Conservation (phyloP, 2,888 invertebrate species). For the Sepiola atlantica region DNA sequence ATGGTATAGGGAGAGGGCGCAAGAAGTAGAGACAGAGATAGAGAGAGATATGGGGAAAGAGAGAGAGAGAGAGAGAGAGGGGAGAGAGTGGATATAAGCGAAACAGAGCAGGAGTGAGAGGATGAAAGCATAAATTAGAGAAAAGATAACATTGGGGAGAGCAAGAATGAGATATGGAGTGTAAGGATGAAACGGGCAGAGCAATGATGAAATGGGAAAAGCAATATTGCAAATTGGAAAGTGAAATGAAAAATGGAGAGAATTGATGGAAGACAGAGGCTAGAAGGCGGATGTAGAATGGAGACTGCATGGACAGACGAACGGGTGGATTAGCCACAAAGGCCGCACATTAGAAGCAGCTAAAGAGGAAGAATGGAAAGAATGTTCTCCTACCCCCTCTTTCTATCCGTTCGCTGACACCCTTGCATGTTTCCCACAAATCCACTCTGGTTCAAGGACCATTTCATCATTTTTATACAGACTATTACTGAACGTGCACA, state of each 20-base stretch:
- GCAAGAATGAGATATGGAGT: background rate
- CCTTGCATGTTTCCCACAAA: background rate
- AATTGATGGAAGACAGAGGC: background rate
- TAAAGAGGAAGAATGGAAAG: background rate
- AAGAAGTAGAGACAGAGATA: background rate
- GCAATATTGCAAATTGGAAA: slow-evolving; percentile 19
- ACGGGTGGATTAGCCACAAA: background rate
- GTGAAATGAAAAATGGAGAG: slow-evolving; percentile 18
- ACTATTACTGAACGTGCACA: slow-evolving; percentile 32
- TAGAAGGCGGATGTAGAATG: background rate
- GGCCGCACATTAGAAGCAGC: background rate
- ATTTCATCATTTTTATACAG: slow-evolving; percentile 32
- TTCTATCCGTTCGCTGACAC: background rate
- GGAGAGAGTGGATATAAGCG: background rate
- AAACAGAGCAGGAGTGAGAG: no score
- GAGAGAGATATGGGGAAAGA: background rate
- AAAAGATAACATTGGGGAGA: background rate
- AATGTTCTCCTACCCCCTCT: background rate
- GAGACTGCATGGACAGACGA: background rate
- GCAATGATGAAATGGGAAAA: background rate
- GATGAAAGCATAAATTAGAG: background rate
- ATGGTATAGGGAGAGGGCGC: background rate
- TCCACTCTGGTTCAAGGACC: slow-evolving; percentile 32
- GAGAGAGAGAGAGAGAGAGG: background rate
- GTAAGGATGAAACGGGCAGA: background rate